Evolutionary conservation across 2,113 vertebrate genomes (phyloP).

Genomic region (Regulus satrapa): DNA sequence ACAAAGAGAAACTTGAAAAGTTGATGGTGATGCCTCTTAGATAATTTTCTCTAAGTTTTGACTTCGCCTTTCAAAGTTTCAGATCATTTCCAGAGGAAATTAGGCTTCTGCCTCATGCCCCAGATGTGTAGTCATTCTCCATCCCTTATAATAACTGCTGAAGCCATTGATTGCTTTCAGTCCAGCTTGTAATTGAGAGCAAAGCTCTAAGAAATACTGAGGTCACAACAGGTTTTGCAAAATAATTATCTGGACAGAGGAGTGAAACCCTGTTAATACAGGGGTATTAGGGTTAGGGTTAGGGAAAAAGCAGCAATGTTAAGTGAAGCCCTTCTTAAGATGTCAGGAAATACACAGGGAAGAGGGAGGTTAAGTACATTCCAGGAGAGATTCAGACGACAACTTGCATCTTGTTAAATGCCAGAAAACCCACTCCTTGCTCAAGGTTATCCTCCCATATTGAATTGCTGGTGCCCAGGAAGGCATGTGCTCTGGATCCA

Average conservation of each 20-base stretch:
- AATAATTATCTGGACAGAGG: constrained; percentile 6
- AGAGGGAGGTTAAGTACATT: constrained; percentile 14
- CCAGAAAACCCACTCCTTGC: constrained; percentile 49
- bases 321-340: neutral
- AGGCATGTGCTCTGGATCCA: constrained; percentile 42
- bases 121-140: neutral
- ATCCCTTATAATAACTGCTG: neutral
- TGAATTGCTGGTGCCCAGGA: constrained; percentile 39
- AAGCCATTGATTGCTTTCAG: constrained; percentile 10
- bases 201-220: constrained; percentile 29
- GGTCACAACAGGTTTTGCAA: constrained; percentile 14
- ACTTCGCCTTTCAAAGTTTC: neutral
- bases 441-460: constrained; percentile 45
- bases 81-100: constrained; percentile 18
- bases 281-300: too few species aligned
- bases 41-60: neutral
- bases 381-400: constrained; percentile 14
- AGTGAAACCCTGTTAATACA: neutral
- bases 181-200: constrained; percentile 32
- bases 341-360: neutral
- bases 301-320: neutral
- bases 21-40: neutral
- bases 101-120: neutral
- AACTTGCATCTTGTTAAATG: neutral
- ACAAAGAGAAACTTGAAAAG: neutral